Percentiles rank a stretch among this genome's conserved stretches.
Conservation (phyloP, 2,797 vertebrate species). For the Petrocephalus schoutedeni region DNA sequence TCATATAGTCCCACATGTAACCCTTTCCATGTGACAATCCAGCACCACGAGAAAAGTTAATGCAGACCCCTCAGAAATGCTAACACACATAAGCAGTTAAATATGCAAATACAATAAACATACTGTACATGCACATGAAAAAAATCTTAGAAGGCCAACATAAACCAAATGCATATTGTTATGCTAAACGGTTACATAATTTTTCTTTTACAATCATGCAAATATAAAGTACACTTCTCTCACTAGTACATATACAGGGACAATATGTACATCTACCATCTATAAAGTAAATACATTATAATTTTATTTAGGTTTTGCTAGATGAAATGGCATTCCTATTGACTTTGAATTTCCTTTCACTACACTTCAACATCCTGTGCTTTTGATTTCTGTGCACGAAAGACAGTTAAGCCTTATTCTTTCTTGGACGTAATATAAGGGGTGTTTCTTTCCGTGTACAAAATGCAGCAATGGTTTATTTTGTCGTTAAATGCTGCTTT, state of each 20-base stretch:
- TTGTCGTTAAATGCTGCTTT: too few species aligned
- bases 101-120: neutral
- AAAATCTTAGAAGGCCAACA: too few species aligned
- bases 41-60: neutral
- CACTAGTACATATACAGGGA: neutral
- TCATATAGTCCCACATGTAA: neutral
- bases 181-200: neutral
- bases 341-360: neutral
- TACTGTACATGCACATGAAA: too few species aligned
- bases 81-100: neutral
- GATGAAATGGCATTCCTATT: neutral
- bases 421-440: too few species aligned
- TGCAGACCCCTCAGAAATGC: neutral
- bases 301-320: neutral
- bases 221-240: neutral
- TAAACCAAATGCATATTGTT: too few species aligned
- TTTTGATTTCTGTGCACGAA: too few species aligned
- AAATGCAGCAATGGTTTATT: too few species aligned
- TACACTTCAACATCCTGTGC: neutral
- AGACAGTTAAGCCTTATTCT: too few species aligned
- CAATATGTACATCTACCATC: neutral
- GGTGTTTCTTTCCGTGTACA: too few species aligned
- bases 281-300: neutral
- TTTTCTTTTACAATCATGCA: neutral
- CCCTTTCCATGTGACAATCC: neutral